These are phyloP conservation scores for Gasterosteus nipponicus DNA, from an alignment of 2,113 vertebrate genomes.

Conservation along the genomic window DNA sequence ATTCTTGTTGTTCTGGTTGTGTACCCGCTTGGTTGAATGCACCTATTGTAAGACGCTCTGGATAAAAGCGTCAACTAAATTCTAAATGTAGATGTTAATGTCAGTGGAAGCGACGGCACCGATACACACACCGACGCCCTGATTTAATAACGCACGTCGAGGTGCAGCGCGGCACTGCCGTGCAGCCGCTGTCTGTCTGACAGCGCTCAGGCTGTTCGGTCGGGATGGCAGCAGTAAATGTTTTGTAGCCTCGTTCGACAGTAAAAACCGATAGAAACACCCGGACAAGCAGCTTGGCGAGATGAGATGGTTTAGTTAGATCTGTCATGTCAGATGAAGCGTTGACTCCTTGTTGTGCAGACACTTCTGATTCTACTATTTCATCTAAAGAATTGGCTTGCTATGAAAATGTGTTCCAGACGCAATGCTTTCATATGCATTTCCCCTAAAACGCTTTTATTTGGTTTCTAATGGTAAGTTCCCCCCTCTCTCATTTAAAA, in stretches of 20 bases:
- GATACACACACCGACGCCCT: slow-evolving; percentile 7
- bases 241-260: slow-evolving; percentile 6
- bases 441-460: background rate
- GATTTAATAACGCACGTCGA: slow-evolving; percentile 23
- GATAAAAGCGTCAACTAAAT: too few relatives aligned
- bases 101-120: background rate
- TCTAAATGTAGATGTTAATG: slow-evolving; percentile 1
- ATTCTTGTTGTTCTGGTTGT: too few relatives aligned
- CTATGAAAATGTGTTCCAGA: too few relatives aligned
- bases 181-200: background rate
- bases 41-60: too few relatives aligned
- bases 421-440: background rate
- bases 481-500: background rate
- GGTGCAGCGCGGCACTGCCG: slow-evolving; percentile 18
- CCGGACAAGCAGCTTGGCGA: background rate
- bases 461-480: background rate
- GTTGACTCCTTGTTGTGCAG: slow-evolving; percentile 8
- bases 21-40: too few relatives aligned
- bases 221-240: slow-evolving; percentile 12
- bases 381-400: too few relatives aligned
- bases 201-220: slow-evolving; percentile 12
- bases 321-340: slow-evolving; percentile 1
- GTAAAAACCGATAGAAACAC: slow-evolving; percentile 25
- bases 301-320: background rate
- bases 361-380: background rate